Evolutionary conservation across 1,140 invertebrate genomes (phyloP).

Genomic region (Geopemphigus sp.): DNA sequence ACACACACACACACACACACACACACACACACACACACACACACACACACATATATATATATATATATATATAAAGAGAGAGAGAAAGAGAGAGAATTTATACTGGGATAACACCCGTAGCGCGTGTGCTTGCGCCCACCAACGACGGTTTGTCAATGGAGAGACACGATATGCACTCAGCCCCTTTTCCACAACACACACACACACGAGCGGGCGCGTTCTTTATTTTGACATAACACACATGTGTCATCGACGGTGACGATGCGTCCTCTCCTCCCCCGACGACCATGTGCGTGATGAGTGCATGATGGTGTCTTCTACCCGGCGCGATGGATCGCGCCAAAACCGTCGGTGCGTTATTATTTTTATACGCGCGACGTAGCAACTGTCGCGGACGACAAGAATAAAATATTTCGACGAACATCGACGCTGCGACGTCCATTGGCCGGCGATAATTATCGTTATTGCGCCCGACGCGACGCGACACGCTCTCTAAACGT

Average conservation of each 20-base stretch:
- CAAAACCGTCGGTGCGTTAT: background rate
- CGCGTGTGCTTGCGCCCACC: slow-evolving; percentile 20
- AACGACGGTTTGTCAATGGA: slow-evolving; percentile 26
- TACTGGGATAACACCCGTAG: slow-evolving; percentile 12
- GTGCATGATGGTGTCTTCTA: too few relatives aligned
- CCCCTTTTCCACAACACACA: background rate
- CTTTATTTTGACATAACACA: slow-evolving; percentile 23
- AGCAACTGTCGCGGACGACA: too few relatives aligned
- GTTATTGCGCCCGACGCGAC: too few relatives aligned
- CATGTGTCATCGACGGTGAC: background rate
- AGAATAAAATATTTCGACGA: too few relatives aligned
- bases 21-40: too few relatives aligned
- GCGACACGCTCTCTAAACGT: background rate
- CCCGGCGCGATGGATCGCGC: background rate
- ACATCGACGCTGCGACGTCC: too few relatives aligned
- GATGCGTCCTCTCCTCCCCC: background rate
- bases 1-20: background rate
- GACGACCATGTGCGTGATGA: background rate
- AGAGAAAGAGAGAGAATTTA: too few relatives aligned
- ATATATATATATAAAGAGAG: too few relatives aligned
- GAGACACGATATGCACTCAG: slow-evolving; percentile 12
- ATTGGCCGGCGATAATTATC: too few relatives aligned
- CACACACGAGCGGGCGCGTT: too few relatives aligned
- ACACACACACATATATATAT: too few relatives aligned
- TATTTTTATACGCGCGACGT: background rate